These are phyloP conservation scores for Tetranychus truncatus DNA, from an alignment of 2,888 invertebrate species.

Conservation along the genomic window DNA sequence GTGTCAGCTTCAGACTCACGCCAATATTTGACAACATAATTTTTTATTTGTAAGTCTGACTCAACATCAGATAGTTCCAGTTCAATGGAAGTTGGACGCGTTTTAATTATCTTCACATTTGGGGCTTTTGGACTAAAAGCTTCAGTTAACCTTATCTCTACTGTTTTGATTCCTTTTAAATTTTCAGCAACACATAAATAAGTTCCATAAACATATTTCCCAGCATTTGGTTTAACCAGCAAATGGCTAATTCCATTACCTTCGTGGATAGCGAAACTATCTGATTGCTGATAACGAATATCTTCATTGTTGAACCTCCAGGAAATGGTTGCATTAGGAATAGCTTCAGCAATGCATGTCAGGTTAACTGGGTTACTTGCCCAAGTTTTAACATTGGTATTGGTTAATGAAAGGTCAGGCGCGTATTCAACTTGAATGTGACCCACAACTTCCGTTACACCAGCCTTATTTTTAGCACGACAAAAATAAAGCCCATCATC, in stretches of 20 bases:
- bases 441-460: constrained; percentile 20
- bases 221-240: neutral
- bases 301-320: constrained; percentile 45
- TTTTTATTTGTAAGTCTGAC: constrained; percentile 49
- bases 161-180: constrained; percentile 47
- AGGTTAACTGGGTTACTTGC: constrained; percentile 57
- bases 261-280: constrained; percentile 15
- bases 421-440: constrained; percentile 35
- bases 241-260: constrained; percentile 14
- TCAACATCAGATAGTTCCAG: neutral
- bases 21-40: constrained; percentile 41
- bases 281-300: constrained; percentile 15
- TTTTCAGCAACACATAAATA: constrained; percentile 69
- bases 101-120: constrained; percentile 35
- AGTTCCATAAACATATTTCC: constrained; percentile 31
- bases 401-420: constrained; percentile 47
- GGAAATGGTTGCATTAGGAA: constrained; percentile 75
- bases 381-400: constrained; percentile 51
- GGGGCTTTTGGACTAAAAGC: constrained; percentile 51
- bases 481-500: constrained; percentile 79
- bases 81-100: constrained; percentile 41
- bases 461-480: constrained; percentile 47
- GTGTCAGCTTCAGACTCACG: constrained; percentile 9
- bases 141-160: constrained; percentile 49
- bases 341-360: constrained; percentile 57